Evolutionary conservation across 2,797 vertebrate species (phyloP).

Genomic region (Streptopelia turtur): DNA sequence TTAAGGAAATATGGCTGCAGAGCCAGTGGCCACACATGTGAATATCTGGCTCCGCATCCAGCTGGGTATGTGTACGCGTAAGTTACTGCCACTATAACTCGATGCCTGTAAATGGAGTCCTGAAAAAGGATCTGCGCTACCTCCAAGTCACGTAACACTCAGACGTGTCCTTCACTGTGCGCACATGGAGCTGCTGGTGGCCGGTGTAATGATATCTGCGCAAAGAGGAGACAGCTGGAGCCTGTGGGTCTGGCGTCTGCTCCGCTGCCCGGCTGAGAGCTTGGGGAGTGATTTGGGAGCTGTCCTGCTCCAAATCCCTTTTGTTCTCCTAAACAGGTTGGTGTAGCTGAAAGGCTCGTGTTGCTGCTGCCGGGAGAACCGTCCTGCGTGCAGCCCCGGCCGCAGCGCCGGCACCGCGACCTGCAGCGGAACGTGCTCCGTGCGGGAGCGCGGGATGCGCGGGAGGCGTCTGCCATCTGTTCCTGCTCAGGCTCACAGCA

Average conservation of each 20-base stretch:
- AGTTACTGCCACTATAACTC: not conserved
- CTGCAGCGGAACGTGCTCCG: fast-evolving
- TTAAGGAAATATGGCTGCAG: not conserved
- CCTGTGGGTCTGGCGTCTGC: not conserved
- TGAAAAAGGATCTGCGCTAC: not conserved
- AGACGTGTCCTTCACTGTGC: not conserved
- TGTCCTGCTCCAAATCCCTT: not conserved
- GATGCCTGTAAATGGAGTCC: not conserved
- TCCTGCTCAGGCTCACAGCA: not conserved
- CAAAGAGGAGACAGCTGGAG: not conserved
- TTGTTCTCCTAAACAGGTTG: not conserved
- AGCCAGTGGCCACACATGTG: not conserved
- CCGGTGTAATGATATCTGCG: not conserved
- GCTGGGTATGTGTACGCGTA: not conserved
- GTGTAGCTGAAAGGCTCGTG: not conserved
- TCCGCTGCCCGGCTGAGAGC: not conserved
- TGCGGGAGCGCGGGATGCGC: not conserved
- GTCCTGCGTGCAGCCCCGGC: not conserved
- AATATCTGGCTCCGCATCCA: not conserved
- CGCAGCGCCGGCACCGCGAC: fast-evolving
- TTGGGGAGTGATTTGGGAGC: not conserved
- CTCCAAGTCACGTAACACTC: not conserved
- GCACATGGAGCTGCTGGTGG: not conserved
- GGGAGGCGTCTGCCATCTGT: not conserved
- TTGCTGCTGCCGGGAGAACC: not conserved